These are phyloP conservation scores for Drosophila prolongata DNA, from an alignment of 2,888 invertebrate genomes.

Conservation along the genomic window DNA sequence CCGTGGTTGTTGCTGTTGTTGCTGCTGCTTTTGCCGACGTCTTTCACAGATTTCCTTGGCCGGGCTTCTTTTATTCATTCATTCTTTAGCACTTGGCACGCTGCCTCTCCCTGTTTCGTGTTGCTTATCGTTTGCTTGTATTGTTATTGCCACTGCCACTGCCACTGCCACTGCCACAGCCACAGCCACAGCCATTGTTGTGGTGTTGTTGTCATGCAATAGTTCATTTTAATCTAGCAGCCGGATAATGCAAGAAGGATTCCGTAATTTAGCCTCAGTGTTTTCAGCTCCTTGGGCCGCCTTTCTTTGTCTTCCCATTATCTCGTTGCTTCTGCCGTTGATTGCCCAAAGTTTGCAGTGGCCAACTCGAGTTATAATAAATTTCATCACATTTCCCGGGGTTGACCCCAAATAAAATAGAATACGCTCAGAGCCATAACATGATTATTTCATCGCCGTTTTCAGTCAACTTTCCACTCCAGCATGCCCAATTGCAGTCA, in stretches of 20 bases:
- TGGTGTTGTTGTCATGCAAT: constrained; percentile 65
- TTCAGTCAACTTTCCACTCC: constrained; percentile 32
- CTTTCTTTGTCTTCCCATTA: constrained; percentile 51
- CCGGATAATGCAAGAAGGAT: constrained; percentile 78
- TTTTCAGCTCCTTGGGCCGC: constrained; percentile 32
- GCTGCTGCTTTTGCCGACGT: constrained; percentile 43
- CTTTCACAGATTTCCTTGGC: constrained; percentile 69
- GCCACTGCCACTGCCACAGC: constrained; percentile 18
- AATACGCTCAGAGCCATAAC: constrained; percentile 18
- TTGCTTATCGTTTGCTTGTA: constrained; percentile 76
- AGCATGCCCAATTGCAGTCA: constrained; percentile 13
- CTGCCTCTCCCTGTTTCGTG: constrained; percentile 58
- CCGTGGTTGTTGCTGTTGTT: constrained; percentile 33
- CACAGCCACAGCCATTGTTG: constrained; percentile 29
- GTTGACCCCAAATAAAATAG: constrained; percentile 3
- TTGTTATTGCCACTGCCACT: constrained; percentile 67
- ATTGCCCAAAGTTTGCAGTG: constrained; percentile 58
- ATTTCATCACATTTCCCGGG: constrained; percentile 58
- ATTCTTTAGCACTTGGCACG: constrained; percentile 44
- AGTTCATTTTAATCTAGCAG: constrained; percentile 80
- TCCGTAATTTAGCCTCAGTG: constrained; percentile 69
- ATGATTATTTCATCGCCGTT: constrained; percentile 46
- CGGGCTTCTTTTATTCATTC: constrained; percentile 53
- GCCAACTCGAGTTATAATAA: constrained; percentile 66
- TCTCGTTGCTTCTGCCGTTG: constrained; percentile 45